Evolutionary conservation across 2,888 invertebrate genomes (phyloP).

Genomic region (Hermaeophaga mercurialis): DNA sequence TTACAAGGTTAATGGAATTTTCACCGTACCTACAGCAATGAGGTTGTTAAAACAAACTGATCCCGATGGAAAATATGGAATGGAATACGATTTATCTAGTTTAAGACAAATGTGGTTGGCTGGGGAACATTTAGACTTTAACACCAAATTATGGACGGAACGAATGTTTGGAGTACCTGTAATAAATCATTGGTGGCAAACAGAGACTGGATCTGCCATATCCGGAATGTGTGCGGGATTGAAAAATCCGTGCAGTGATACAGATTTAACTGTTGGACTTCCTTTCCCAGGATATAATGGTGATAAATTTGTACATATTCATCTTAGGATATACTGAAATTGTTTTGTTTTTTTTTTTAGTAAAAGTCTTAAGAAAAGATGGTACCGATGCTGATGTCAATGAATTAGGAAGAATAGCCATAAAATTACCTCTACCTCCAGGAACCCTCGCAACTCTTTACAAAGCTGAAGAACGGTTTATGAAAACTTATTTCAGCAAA

Average conservation of each 20-base stretch:
- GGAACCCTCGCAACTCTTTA: slow-evolving; percentile 86
- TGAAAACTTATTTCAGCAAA: slow-evolving; percentile 79
- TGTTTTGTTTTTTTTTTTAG: slow-evolving; percentile 54
- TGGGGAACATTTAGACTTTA: slow-evolving; percentile 92
- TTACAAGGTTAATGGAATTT: slow-evolving; percentile 82
- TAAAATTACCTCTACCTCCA: slow-evolving; percentile 87
- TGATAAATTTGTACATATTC: slow-evolving; percentile 54
- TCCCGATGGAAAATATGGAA: slow-evolving; percentile 70
- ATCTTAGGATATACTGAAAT: too few relatives aligned
- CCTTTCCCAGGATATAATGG: slow-evolving; percentile 89
- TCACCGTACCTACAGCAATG: slow-evolving; percentile 91
- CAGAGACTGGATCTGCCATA: slow-evolving; percentile 91
- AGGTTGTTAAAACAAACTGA: slow-evolving; percentile 84
- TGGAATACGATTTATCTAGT: slow-evolving; percentile 72
- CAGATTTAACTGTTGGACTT: slow-evolving; percentile 74
- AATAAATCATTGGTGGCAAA: slow-evolving; percentile 97
- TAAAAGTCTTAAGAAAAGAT: slow-evolving; percentile 70
- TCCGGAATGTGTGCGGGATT: slow-evolving; percentile 84
- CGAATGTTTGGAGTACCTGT: slow-evolving; percentile 74
- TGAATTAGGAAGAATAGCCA: slow-evolving; percentile 82
- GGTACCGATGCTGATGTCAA: slow-evolving; percentile 70
- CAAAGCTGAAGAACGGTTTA: slow-evolving; percentile 78
- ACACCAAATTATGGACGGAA: slow-evolving; percentile 81
- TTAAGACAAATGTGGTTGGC: slow-evolving; percentile 79
- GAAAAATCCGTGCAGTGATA: slow-evolving; percentile 63